phyloP scores from a whole-genome alignment of 1,140 invertebrate species.

The Rhyzopertha dominica region DNA sequence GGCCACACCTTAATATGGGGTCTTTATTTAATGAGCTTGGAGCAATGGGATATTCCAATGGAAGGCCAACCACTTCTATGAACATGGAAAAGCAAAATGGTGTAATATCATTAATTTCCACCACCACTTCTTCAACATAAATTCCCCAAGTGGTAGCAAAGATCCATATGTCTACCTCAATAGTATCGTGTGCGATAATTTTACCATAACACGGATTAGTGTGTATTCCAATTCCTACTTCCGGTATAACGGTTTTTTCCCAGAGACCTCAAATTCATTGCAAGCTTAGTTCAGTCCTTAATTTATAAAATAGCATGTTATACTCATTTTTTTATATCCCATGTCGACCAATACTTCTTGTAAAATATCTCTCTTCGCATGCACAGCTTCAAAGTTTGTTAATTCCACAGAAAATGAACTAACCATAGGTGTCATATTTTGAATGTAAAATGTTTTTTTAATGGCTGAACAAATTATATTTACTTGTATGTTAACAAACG shows the following conservation, averaged over 20 bases:
- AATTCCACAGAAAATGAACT: conserved; percentile 20
- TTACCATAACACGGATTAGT: conserved; percentile 13
- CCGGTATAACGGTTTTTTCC: conserved; percentile 13
- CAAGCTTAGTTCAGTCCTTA: not conserved
- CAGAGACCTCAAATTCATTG: conserved; percentile 16
- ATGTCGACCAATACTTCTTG: not conserved
- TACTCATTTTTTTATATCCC: conserved; percentile 8
- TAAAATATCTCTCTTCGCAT: conserved; percentile 9
- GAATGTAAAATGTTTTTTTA: conserved; percentile 32
- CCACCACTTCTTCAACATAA: conserved; percentile 44
- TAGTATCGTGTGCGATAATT: conserved; percentile 15
- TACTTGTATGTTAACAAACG: not conserved
- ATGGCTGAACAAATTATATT: conserved; percentile 22
- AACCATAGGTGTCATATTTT: conserved; percentile 35
- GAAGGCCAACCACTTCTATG: conserved; percentile 40
- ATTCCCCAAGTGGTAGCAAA: conserved; percentile 45
- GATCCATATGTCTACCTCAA: conserved; percentile 39
- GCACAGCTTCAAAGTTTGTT: conserved; percentile 20
- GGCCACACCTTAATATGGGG: conserved; percentile 34
- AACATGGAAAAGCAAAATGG: conserved; percentile 37
- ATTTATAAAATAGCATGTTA: not conserved
- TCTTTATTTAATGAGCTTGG: conserved; percentile 22
- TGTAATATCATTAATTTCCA: conserved; percentile 39
- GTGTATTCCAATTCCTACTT: conserved; percentile 32
- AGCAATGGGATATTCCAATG: conserved; percentile 40